These are phyloP conservation scores for Schrankia costaestrigalis DNA, from an alignment of 2,888 invertebrate genomes.

Conservation along the genomic window DNA sequence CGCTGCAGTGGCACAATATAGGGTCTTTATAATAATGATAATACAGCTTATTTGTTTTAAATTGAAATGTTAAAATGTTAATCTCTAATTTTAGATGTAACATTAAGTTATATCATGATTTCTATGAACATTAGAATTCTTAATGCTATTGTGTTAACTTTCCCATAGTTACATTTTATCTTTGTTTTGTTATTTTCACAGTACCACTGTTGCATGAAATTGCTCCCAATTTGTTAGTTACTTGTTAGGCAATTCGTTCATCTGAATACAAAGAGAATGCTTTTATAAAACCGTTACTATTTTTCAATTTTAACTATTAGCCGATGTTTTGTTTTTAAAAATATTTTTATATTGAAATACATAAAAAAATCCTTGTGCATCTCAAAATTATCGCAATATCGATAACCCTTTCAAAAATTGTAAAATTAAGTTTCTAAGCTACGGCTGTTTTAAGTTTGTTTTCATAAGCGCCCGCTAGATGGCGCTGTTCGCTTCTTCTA, in stretches of 20 bases:
- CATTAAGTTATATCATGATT: slow-evolving; percentile 18
- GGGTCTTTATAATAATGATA: not conserved
- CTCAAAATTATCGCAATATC: too few relatives aligned
- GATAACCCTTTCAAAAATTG: too few relatives aligned
- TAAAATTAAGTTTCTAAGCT: too few relatives aligned
- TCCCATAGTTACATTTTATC: slow-evolving; percentile 27
- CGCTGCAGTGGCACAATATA: too few relatives aligned
- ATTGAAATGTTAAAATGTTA: slow-evolving; percentile 9
- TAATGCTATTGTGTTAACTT: slow-evolving; percentile 20
- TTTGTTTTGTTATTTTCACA: slow-evolving; percentile 23
- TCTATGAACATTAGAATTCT: slow-evolving; percentile 20
- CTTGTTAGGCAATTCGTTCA: slow-evolving; percentile 23
- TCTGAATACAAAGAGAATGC: slow-evolving; percentile 25
- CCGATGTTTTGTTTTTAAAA: too few relatives aligned
- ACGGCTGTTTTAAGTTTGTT: too few relatives aligned
- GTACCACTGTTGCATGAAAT: slow-evolving; percentile 30
- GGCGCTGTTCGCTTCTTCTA: too few relatives aligned
- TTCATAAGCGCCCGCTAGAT: too few relatives aligned
- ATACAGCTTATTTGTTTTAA: slow-evolving; percentile 7
- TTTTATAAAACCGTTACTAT: slow-evolving; percentile 16
- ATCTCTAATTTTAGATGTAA: slow-evolving; percentile 14
- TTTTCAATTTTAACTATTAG: too few relatives aligned
- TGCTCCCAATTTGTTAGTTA: slow-evolving; percentile 24
- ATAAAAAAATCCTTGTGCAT: too few relatives aligned
- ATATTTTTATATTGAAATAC: too few relatives aligned